Evolutionary conservation across 1,140 invertebrate species (phyloP), one percentile per base, ranked within the genome.

Genomic region (Drosophila kikkawai): DNA sequence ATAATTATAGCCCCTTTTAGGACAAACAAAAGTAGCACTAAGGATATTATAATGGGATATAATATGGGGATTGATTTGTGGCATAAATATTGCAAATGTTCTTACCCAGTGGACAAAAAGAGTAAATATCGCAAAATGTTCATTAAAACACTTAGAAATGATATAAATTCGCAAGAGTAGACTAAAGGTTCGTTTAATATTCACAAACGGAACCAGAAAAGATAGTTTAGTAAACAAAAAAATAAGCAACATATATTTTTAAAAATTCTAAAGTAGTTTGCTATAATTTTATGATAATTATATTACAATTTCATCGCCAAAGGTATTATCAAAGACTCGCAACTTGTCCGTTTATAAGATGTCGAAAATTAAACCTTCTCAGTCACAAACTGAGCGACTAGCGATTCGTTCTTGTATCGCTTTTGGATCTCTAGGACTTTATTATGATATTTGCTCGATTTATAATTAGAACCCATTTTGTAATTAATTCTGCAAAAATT

Each of bases 1-100:
- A 70, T 70, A 70, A 55, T 67, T 32, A 67, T 37, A 53, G 15
- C 37, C 53, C 32, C 13, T 34, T 17, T 60, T 36, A 26, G 26
- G 7, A 1, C 11, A 34, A 26, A 15, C 37, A 57, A 57, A 57
- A 26, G 6, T 42, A 26, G 8, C 13, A 39, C 13, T 56, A 3
- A n/a, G 53, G 17, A 22, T 37, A 26, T 22, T 15, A 34, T 12
- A 51, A 15, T 48, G 13, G 13, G 1, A 44, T 44, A 44, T 44
- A 19, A 29, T 29, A n/a, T 26, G 4, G 6, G 22, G n/a, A 32
- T n/a, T 56, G 19, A 56, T 56, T 22, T 56, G 36, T 39, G 36
- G 19, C 19, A 22, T n/a, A 6, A 50, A 50, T n/a, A 29, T 47
- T 1, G 12, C 5, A 13, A 22, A 22, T 45, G 17, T 13, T 5